These are phyloP conservation scores for Idaea straminata DNA, from an alignment of 2,888 invertebrate species.

Conservation along the genomic window DNA sequence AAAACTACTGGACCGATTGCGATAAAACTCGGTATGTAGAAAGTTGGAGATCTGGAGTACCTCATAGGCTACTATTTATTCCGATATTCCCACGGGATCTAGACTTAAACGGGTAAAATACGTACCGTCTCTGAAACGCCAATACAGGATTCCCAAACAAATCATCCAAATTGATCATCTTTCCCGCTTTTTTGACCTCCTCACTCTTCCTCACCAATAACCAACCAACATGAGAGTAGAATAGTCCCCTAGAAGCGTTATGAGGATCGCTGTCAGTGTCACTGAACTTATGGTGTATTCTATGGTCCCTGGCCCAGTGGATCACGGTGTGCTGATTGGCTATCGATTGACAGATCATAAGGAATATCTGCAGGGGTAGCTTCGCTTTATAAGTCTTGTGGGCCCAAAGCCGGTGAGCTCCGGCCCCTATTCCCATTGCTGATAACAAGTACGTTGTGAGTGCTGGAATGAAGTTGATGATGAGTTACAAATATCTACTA, in stretches of 20 bases:
- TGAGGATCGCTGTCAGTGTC: constrained; percentile 74
- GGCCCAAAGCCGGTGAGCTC: constrained; percentile 33
- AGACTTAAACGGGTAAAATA: too few species aligned
- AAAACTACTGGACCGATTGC: too few species aligned
- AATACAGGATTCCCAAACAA: constrained; percentile 6
- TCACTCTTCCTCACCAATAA: neutral
- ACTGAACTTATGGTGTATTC: constrained; percentile 83
- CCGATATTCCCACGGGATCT: too few species aligned
- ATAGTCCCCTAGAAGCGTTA: constrained; percentile 66
- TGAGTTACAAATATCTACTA: too few species aligned
- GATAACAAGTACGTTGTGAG: neutral
- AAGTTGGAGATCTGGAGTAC: too few species aligned
- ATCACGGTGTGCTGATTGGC: neutral
- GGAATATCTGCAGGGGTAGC: constrained; percentile 24
- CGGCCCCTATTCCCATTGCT: constrained; percentile 21
- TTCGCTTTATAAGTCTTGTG: constrained; percentile 34
- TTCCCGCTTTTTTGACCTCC: constrained; percentile 4
- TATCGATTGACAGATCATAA: constrained; percentile 2
- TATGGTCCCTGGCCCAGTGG: constrained; percentile 33
- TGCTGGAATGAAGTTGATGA: neutral
- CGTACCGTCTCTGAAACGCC: constrained; percentile 1
- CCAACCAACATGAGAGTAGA: constrained; percentile 8
- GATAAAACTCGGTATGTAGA: too few species aligned
- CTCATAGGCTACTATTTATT: too few species aligned
- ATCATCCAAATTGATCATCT: constrained; percentile 3